Base-by-base conservation (phyloP, 2,797 vertebrate genomes). In the Petrocephalus schoutedeni region DNA sequence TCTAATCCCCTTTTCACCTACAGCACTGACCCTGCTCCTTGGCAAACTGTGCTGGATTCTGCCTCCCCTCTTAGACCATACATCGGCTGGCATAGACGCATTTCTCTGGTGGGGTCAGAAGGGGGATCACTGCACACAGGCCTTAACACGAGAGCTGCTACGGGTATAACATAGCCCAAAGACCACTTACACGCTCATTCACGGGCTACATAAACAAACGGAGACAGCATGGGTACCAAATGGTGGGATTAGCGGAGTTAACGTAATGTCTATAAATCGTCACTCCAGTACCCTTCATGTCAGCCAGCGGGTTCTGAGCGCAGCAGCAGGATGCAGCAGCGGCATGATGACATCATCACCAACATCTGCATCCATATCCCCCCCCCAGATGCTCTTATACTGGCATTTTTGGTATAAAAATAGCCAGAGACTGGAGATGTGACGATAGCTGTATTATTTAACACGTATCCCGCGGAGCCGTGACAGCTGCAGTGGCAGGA, bases 331-430 rank as follows among this genome's bases (percentile, higher is more conserved):
- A 7, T 16, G 32, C 0, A 21, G 67, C 1, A 28, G 64, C 12
- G 12, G 3, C 32, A 10, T 36, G 28, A 71, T 28, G 23, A 74
- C 14, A 74, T 32, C 36, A 74, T 5, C 32, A 19, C 28, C 14
- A 12, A 74, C 67, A 74, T 19, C 36, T 41, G 67, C 67, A 36
- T 16, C 8, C 32, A 74, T 41, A 74, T 41, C 32, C 67, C 67
- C 67, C 59, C 61, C 23, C 9, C 61, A 32, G 19, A 74, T 36
- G 36, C 67, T 74, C 67, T 16, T 19, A 41, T 7, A 41, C 67
- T 74, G 67, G 19, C 67, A 74, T 74, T 74, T 74, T 74, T 19
- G 67, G 67, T 41, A 74, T 41, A 74, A 74, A 74, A 74, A 74
- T 41, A 74, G 16, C 32, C 32, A 5, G 36, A 19, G 67, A 74